Evolutionary conservation across 2,888 invertebrate genomes (phyloP).

Genomic region (Dermolepida albohirtum): DNA sequence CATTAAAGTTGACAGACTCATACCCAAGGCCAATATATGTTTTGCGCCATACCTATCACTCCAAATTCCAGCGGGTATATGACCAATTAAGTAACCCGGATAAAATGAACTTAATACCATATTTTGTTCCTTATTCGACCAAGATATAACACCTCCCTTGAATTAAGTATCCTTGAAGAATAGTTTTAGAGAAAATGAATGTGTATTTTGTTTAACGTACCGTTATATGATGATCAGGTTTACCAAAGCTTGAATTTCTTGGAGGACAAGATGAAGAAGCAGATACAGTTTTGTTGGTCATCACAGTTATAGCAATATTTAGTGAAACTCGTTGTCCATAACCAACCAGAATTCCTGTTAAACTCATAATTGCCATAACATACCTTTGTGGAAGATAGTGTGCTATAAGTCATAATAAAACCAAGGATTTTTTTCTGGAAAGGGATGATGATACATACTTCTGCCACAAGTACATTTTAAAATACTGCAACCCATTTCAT

Average conservation of each 20-base stretch:
- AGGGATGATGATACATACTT: background rate
- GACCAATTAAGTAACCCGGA: constrained; percentile 33
- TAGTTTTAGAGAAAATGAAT: background rate
- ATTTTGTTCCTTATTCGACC: constrained; percentile 34
- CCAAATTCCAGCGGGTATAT: constrained; percentile 39
- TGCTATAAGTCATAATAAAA: constrained; percentile 3
- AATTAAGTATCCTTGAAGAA: background rate
- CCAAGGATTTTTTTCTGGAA: background rate
- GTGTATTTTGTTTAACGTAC: too few relatives aligned
- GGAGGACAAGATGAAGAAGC: constrained; percentile 11
- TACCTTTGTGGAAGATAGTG: constrained; percentile 20
- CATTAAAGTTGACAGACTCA: constrained; percentile 22
- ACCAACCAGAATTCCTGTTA: constrained; percentile 28
- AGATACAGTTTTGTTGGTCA: constrained; percentile 15
- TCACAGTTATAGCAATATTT: constrained; percentile 39
- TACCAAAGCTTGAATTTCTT: background rate
- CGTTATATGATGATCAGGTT: too few relatives aligned
- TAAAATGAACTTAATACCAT: constrained; percentile 39
- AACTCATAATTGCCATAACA: constrained; percentile 9
- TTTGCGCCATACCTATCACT: constrained; percentile 39
- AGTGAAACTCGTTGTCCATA: constrained; percentile 39
- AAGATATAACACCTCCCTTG: constrained; percentile 26
- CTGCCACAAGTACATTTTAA: constrained; percentile 27
- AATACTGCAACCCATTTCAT: constrained; percentile 31
- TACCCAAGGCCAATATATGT: constrained; percentile 11